Evolutionary conservation across 2,113 vertebrate genomes (phyloP), one percentile per base, ranked within the genome.

Genomic region (Pygoscelis antarcticus): DNA sequence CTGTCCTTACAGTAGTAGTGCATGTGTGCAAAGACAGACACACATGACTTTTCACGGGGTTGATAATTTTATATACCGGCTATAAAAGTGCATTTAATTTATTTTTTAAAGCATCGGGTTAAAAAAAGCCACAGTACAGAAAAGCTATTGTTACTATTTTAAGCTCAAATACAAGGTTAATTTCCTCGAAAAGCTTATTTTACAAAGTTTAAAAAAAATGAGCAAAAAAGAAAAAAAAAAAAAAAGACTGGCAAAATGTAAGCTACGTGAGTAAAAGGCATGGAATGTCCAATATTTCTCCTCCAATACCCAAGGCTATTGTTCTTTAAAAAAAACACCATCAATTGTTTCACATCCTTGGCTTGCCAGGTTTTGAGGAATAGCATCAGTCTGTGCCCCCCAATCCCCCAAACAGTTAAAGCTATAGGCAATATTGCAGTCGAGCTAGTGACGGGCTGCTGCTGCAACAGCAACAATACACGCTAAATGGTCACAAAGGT

Each of bases 401-500:
- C 82, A 95, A 72, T 94, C 96, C 93, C 95, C 97, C 86, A 97
- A 98, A 98, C 95, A 96, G 98, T 97, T 98, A 97, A 98, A 97
- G 95, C 96, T 97, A 93, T 70, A 93, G 97, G 95, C 96, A 88
- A 90, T 82, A 90, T 94, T 96, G 93, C 96, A 96, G 96, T 83
- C 90, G 72, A 94, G 93, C 84, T 84, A 93, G 93, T 55, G 85
- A 93, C 47, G 13, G 69, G 94, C 83, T 93, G 64, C 95, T 94
- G 91, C 96, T 97, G 97, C 96, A 97, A 95, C 88, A 95, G 95
- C 90, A 94, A 95, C 96, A 97, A 97, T 97, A 97, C 96, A 97
- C 97, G 97, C 98, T 98, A 98, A 98, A 98, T 38, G 97, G 98
- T 98, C 98, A 98, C 98, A 97, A 97, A 98, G 98, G 98, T 98